Conservation (phyloP, 2,113 vertebrate genomes). For the Nansenia antarctica region DNA sequence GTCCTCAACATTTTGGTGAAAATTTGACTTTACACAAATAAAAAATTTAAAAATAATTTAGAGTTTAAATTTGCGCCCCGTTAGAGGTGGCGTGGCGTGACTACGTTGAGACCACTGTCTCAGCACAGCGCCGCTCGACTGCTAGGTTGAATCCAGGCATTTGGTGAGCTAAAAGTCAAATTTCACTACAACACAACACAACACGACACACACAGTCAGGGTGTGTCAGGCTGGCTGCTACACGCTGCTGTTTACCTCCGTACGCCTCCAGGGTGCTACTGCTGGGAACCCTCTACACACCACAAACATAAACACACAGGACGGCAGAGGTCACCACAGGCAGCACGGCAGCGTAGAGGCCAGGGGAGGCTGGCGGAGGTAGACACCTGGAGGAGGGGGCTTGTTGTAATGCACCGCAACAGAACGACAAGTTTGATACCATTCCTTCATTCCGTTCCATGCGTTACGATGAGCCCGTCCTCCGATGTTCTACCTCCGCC, state of each 20-base stretch:
- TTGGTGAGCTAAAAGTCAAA: conserved; percentile 10
- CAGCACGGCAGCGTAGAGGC: too few relatives aligned
- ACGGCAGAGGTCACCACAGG: too few relatives aligned
- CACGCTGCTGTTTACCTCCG: conserved; percentile 79
- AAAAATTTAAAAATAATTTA: neutral
- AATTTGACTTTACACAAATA: too few relatives aligned
- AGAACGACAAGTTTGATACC: too few relatives aligned
- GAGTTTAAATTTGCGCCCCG: neutral
- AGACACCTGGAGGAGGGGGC: too few relatives aligned
- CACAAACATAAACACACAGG: conserved; percentile 82
- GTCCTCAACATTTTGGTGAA: neutral
- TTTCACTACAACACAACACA: conserved; percentile 27
- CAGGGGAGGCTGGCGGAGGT: too few relatives aligned
- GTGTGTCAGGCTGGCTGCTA: conserved; percentile 46
- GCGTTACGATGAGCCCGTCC: too few relatives aligned
- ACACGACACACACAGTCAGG: conserved; percentile 45
- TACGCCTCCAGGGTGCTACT: conserved; percentile 79
- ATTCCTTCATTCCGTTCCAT: too few relatives aligned
- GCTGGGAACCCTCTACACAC: conserved; percentile 87
- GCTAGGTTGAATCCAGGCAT: conserved; percentile 34
- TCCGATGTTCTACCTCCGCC: too few relatives aligned
- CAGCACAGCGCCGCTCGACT: neutral
- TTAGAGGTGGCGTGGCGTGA: neutral
- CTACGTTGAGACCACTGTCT: neutral
- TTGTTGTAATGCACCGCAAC: too few relatives aligned